These are phyloP conservation scores for Lipotes vexillifer DNA, from an alignment of 2,113 vertebrate species.

Conservation along the genomic window DNA sequence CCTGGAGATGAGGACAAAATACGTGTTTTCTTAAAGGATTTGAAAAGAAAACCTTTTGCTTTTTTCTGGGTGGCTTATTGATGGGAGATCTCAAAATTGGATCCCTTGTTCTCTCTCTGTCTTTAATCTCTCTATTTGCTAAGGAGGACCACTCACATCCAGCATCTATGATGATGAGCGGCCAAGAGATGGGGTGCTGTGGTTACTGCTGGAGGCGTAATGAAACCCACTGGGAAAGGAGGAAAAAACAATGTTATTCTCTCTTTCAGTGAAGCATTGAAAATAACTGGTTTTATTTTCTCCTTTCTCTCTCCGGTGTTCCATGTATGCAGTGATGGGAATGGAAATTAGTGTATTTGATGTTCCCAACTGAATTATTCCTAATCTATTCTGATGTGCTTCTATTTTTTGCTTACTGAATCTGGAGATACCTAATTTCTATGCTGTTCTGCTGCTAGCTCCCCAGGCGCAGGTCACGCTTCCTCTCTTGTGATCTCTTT, in stretches of 20 bases:
- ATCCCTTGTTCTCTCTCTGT: background rate
- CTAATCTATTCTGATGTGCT: background rate
- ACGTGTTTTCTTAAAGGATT: background rate
- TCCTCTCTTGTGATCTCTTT: background rate
- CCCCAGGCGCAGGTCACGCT: background rate
- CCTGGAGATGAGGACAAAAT: background rate
- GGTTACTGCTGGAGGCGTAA: background rate
- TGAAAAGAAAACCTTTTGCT: background rate
- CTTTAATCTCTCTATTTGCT: background rate
- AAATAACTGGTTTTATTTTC: conserved; percentile 15
- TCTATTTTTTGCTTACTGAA: background rate
- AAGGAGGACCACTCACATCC: background rate
- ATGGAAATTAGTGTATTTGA: background rate
- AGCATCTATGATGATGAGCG: background rate
- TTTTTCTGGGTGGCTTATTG: background rate
- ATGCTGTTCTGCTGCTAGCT: background rate
- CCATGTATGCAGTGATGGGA: background rate
- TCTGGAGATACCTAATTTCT: background rate
- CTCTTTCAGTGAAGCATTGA: conserved; percentile 27
- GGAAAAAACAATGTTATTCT: background rate
- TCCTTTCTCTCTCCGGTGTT: background rate
- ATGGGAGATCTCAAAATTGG: background rate
- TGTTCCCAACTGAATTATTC: background rate
- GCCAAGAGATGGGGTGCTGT: background rate
- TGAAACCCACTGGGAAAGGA: background rate